Evolutionary conservation across 1,140 invertebrate species (phyloP), one percentile per base, ranked within the genome.

Genomic region (Nephila pilipes): DNA sequence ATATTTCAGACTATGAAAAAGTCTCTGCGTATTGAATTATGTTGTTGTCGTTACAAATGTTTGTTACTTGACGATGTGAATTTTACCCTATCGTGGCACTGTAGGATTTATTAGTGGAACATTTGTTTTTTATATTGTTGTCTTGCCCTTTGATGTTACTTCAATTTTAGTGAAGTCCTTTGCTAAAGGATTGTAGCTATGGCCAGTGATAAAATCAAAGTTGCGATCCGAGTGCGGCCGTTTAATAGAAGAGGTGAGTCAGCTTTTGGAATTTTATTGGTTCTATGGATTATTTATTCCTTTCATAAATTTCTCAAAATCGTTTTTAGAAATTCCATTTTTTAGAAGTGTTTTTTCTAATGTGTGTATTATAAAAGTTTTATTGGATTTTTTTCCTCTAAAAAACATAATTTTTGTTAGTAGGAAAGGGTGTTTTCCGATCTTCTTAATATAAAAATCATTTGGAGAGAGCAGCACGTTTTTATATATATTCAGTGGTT

Each of bases 211-310:
- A 99, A 99, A 97, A 98, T 99, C 95, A 98, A 98, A 97, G 98
- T 99, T 94, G 98, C 98, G 94, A 98, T 99, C 94, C 97, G 98
- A 95, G 98, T 99, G 95, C 97, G 98, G 96, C 98, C 98, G 95
- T 98, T 99, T 96, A 99, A 98, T 97, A 97, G 98, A 94, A 97
- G 98, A 97, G 98, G 98, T 99, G 97, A 96, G 97, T 94, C 57
- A 81, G 55, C 32, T 58, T 57, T 65, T 85, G 69, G 25, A 90
- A 58, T 90, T 60, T 79, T 79, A 29, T 54, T 55, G 20, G n/a
- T 54, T 25, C 8, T 83, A 83, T n/a, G 38, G 22, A 55, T 25
- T 83, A 55, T 46, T 12, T 18, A 46, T 46, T 10, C 6, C 0
- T 46, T 46, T 46, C 46, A 10, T 46, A 0, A 46, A 46, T 46